A percentile compares a stretch with the other conserved stretches of the same genome.
Conservation (phyloP, 1,140 invertebrate species). For the Antheraea pernyi region DNA sequence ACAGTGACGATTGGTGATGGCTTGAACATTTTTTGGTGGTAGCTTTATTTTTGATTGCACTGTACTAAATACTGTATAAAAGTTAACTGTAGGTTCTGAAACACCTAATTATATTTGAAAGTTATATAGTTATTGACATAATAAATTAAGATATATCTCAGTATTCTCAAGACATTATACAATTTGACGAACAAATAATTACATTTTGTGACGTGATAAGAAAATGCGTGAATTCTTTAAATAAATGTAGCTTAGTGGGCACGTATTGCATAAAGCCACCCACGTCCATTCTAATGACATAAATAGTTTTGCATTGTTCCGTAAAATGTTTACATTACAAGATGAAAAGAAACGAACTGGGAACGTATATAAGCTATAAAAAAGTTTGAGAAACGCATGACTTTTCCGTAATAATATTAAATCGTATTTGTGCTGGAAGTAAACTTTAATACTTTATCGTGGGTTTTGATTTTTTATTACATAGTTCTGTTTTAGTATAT, state of each 20-base stretch:
- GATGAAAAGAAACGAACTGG: background rate
- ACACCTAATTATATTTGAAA: too few species aligned
- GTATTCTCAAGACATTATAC: background rate
- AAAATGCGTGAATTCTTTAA: background rate
- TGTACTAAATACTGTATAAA: too few species aligned
- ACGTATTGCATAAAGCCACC: background rate
- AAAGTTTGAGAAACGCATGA: background rate
- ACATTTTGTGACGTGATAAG: background rate
- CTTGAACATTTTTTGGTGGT: too few species aligned
- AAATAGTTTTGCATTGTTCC: background rate
- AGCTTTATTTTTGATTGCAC: too few species aligned
- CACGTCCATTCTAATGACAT: conserved; percentile 2
- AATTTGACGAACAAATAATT: background rate
- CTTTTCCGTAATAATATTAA: background rate
- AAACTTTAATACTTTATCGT: background rate
- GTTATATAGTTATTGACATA: too few species aligned
- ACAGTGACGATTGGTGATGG: too few species aligned
- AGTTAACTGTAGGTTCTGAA: too few species aligned
- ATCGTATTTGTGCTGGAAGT: background rate
- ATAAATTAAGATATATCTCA: too few species aligned
- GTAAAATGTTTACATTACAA: background rate
- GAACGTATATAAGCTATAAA: conserved; percentile 1
- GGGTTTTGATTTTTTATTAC: too few species aligned
- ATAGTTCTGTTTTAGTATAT: background rate
- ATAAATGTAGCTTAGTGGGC: background rate